Evolutionary conservation across 2,797 vertebrate genomes (phyloP).

Genomic region (Valencia hispanica): DNA sequence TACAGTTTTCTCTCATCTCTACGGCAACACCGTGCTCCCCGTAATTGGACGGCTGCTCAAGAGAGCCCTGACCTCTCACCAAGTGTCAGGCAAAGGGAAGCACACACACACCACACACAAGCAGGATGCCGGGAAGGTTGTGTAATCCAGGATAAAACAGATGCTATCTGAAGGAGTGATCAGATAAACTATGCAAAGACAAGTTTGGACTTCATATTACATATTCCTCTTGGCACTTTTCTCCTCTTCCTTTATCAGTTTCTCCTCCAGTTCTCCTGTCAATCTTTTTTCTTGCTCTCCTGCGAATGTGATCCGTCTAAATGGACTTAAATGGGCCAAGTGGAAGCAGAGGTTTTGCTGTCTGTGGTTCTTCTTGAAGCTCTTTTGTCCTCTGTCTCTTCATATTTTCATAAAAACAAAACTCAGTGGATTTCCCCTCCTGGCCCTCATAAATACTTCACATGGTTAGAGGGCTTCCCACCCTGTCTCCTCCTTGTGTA

Average conservation of each 20-base stretch:
- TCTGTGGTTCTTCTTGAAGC: constrained; percentile 54
- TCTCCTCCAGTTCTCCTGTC: constrained; percentile 32
- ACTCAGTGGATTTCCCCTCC: constrained; percentile 18
- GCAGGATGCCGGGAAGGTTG: constrained; percentile 56
- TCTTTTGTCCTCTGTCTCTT: constrained; percentile 18
- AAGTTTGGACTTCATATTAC: constrained; percentile 66
- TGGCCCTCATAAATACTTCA: constrained; percentile 65
- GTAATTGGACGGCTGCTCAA: constrained; percentile 70
- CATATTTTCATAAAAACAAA: constrained; percentile 46
- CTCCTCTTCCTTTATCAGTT: constrained; percentile 26
- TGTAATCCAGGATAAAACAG: constrained; percentile 65
- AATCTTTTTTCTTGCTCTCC: constrained; percentile 35
- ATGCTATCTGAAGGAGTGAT: constrained; percentile 62
- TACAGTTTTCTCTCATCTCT: constrained; percentile 78
- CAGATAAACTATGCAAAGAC: constrained; percentile 70
- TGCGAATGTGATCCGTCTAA: constrained; percentile 51
- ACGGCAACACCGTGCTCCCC: constrained; percentile 65
- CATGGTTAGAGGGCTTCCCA: constrained; percentile 43
- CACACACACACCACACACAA: constrained; percentile 25
- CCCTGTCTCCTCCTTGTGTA: constrained; percentile 15
- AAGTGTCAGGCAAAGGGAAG: constrained; percentile 54
- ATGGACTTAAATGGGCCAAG: constrained; percentile 60
- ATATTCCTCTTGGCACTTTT: constrained; percentile 38
- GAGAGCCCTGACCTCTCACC: constrained; percentile 73
- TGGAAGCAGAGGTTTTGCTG: constrained; percentile 61